Percentiles rank a stretch among this genome's conserved stretches.
Evolutionary conservation across 2,888 invertebrate species (phyloP).

Genomic region (Metalampra italica): DNA sequence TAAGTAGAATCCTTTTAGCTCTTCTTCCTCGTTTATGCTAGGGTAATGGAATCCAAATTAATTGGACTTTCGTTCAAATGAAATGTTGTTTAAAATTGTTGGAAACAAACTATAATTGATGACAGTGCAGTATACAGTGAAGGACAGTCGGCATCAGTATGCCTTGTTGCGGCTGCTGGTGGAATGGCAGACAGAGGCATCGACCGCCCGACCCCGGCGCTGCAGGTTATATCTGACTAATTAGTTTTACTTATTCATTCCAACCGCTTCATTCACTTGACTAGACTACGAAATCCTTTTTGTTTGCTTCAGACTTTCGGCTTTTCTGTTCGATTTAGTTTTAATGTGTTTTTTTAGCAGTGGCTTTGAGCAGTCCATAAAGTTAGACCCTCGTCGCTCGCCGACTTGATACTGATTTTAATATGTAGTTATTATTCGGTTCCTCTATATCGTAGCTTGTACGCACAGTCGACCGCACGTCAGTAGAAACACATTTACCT

Average conservation of each 20-base stretch:
- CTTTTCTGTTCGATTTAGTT: too few relatives aligned
- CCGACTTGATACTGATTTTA: too few relatives aligned
- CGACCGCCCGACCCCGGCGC: slow-evolving; percentile 59
- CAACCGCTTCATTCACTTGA: too few relatives aligned
- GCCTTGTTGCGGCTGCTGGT: slow-evolving; percentile 75
- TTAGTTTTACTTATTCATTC: neutral
- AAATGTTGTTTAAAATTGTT: neutral
- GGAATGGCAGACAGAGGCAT: slow-evolving; percentile 71
- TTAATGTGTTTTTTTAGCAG: too few relatives aligned
- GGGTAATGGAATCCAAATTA: neutral
- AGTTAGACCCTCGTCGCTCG: too few relatives aligned
- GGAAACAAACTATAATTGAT: neutral
- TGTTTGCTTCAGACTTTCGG: too few relatives aligned
- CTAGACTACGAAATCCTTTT: too few relatives aligned
- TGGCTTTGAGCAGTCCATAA: too few relatives aligned
- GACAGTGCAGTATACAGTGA: neutral
- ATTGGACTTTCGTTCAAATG: neutral
- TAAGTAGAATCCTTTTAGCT: neutral
- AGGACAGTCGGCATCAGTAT: slow-evolving; percentile 27
- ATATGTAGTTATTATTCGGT: too few relatives aligned
- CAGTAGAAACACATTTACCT: too few relatives aligned
- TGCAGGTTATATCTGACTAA: slow-evolving; percentile 45
- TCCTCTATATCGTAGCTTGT: too few relatives aligned
- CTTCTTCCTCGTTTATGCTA: neutral
- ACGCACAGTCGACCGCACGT: too few relatives aligned